phyloP scores from a whole-genome alignment of 2,113 vertebrate genomes.

The Catharus minimus region DNA sequence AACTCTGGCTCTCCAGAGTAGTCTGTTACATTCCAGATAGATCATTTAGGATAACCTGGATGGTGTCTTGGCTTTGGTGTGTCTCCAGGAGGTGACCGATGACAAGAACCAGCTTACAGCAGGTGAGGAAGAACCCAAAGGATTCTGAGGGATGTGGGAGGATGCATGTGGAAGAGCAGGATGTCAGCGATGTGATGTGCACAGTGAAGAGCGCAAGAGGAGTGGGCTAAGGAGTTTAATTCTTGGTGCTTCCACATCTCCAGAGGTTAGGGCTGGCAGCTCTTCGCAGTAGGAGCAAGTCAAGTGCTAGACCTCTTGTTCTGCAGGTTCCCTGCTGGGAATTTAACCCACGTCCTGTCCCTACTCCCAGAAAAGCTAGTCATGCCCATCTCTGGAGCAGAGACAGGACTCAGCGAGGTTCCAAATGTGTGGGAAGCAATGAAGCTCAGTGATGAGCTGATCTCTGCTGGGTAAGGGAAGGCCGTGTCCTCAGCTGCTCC shows the following conservation, averaged over 20 bases:
- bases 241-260: not conserved
- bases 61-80: not conserved
- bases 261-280: too few species aligned
- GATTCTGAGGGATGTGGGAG: not conserved
- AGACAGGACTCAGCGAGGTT: accelerated
- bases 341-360: not conserved
- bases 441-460: not conserved
- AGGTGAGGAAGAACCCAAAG: not conserved
- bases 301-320: not conserved
- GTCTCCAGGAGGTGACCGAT: not conserved
- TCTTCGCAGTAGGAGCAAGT: accelerated
- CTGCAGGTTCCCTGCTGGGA: not conserved
- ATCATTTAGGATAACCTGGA: too few species aligned
- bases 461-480: accelerated
- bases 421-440: not conserved
- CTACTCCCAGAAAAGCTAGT: accelerated
- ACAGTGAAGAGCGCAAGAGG: accelerated
- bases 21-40: too few species aligned
- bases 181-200: not conserved
- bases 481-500: not conserved
- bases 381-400: not conserved
- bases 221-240: not conserved
- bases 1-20: not conserved
- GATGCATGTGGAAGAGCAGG: accelerated
- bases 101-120: not conserved